Evolutionary conservation across 2,113 vertebrate species (phyloP), one percentile per base, ranked within the genome.

Genomic region (Recurvirostra avosetta): DNA sequence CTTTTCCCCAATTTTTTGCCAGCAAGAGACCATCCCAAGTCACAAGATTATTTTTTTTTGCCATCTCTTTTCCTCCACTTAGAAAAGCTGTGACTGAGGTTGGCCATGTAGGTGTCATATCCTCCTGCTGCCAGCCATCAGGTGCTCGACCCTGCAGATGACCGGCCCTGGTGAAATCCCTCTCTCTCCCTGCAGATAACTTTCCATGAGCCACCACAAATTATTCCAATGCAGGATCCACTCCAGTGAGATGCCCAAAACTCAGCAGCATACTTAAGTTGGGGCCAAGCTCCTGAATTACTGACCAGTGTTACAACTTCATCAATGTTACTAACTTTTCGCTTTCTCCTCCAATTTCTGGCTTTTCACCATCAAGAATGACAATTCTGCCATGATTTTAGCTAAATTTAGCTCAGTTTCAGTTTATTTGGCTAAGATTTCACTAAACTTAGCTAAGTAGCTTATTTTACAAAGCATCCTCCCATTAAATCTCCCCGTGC

Each of bases 21-120:
- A 59, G n/a, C 3, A 5, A 56, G 36, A 80, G 15, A 66, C 15
- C 1, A 11, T 30, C 32, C 13, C 0, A 0, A 63, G 16, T 12
- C 41, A 45, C 1, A 0, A 55, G 27, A 61, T 3, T 3, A 40
- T 45, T 19, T 8, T 23, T 10, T 16, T 43, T 4, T 12, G 17
- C 32, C 21, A 20, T 26, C 25, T 78, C 12, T 68, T 74, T 63
- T 47, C 17, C 19, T 56, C 19, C 30, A 52, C 38, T 78, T 38
- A 40, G 3, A 90, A 76, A 77, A 92, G 19, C 75, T 75, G 56
- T 26, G 52, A 32, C 47, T 61, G 43, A 80, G 61, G 30, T 47
- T 50, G 40, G 34, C 43, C 55, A 43, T 0, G 0, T 27, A 63
- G 27, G 22, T 36, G 7, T 17, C 3, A 9, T 53, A 73, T 23